A percentile compares a stretch with the other conserved stretches of the same genome.
Evolutionary conservation across 2,797 vertebrate species (phyloP).

Genomic region (Astyanax mexicanus): DNA sequence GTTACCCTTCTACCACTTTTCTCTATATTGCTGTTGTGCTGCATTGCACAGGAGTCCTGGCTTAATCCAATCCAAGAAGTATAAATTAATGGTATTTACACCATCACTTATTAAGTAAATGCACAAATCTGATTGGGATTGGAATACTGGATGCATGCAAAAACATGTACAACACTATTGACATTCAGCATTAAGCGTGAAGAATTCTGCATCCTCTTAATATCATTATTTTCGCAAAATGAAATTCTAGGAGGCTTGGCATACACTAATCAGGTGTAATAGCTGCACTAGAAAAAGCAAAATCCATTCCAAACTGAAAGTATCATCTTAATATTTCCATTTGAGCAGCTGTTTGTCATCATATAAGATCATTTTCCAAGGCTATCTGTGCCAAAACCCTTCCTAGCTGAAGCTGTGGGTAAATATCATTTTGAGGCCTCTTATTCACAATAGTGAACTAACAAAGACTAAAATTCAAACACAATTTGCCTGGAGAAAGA

Average conservation of each 20-base stretch:
- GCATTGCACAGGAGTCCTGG: no score
- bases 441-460: not conserved
- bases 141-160: not conserved
- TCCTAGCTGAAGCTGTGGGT: not conserved
- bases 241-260: not conserved
- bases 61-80: no score
- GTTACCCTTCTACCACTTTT: no score
- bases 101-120: no score
- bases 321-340: not conserved
- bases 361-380: not conserved
- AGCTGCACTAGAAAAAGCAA: not conserved
- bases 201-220: not conserved
- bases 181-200: not conserved
- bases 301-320: not conserved
- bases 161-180: not conserved
- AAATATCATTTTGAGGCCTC: not conserved
- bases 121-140: no score
- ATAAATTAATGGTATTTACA: no score
- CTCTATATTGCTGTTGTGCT: no score
- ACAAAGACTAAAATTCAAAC: not conserved
- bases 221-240: not conserved
- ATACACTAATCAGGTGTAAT: not conserved
- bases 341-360: not conserved
- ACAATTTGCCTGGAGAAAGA: not conserved
- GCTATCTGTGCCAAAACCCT: not conserved